Percentiles rank a stretch among this genome's conserved stretches.
Conservation (phyloP, 2,888 invertebrate species). For the Patella ulyssiponensis region DNA sequence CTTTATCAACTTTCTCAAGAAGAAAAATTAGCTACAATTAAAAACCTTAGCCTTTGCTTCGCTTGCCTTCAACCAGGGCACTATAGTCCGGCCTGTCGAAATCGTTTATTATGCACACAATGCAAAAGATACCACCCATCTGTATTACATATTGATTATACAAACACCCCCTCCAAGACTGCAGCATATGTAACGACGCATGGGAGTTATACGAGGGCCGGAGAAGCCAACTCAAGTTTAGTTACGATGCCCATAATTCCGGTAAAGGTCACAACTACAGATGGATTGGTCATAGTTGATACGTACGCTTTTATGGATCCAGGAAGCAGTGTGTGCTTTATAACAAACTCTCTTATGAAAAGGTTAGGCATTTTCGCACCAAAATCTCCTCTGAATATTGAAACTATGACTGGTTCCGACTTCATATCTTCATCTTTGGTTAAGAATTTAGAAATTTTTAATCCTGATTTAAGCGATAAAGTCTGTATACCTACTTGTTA, state of each 20-base stretch:
- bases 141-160: no score
- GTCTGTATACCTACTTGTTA: neutral
- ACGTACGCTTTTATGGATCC: slow-evolving; percentile 38
- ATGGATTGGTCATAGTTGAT: slow-evolving; percentile 28
- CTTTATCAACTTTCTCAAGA: no score
- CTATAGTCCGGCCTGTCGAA: no score
- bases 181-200: no score
- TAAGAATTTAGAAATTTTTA: neutral
- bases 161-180: no score
- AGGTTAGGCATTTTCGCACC: neutral
- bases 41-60: no score
- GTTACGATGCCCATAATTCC: slow-evolving; percentile 63
- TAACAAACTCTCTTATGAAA: neutral
- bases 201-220: neutral
- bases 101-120: no score
- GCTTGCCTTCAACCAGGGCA: no score
- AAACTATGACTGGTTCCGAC: neutral
- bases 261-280: no score
- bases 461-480: neutral
- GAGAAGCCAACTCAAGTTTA: neutral
- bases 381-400: no score
- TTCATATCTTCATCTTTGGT: neutral
- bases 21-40: no score
- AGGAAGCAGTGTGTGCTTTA: slow-evolving; percentile 26
- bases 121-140: no score